A percentile compares a stretch with the other conserved stretches of the same genome.
Conservation (phyloP, 2,888 invertebrate genomes). For the Cephus nigrinus region DNA sequence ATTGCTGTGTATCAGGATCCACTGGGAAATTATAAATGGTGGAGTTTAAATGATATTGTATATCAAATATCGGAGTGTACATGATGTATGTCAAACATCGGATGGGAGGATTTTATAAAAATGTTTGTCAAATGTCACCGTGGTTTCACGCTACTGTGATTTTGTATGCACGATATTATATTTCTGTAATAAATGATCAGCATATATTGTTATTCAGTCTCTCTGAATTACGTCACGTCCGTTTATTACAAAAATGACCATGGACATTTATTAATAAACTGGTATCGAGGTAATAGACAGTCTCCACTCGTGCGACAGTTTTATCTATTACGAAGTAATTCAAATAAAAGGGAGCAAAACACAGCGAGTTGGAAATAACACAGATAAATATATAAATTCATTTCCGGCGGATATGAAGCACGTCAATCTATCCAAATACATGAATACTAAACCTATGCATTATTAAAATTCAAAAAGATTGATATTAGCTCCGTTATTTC, state of each 20-base stretch:
- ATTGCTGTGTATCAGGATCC: not conserved
- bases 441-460: not conserved
- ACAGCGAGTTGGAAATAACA: not conserved
- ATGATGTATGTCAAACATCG: not conserved
- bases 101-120: not conserved
- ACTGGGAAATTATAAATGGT: not conserved
- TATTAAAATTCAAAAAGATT: not conserved
- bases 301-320: not conserved
- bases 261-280: not conserved
- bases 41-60: not conserved
- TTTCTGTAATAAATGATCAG: constrained; percentile 1
- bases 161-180: not conserved
- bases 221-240: not conserved
- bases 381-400: not conserved
- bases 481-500: not conserved
- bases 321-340: not conserved
- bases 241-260: not conserved
- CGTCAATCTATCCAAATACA: not conserved
- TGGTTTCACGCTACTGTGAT: not conserved
- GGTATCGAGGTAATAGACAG: not conserved
- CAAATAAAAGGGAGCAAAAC: not conserved
- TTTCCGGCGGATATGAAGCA: not conserved
- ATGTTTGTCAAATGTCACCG: not conserved
- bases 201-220: not conserved
- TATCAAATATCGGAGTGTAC: not conserved